Evolutionary conservation across 2,888 invertebrate species (phyloP), one percentile per base, ranked within the genome.

Genomic region (Pegoplata infirma): DNA sequence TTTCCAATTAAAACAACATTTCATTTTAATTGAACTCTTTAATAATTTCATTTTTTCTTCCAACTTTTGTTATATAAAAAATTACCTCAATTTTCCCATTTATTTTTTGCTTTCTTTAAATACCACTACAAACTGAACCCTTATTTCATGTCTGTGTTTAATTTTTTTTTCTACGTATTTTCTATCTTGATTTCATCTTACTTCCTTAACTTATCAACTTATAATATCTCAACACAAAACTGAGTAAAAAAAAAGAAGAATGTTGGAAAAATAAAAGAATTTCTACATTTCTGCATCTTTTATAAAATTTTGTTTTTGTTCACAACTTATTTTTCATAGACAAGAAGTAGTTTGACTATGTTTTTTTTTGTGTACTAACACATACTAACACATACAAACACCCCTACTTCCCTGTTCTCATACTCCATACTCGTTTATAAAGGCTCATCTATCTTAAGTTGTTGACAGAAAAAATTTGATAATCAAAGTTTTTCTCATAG

Each of bases 381-480:
- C 6, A 5, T 25, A 3, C 25, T 25, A 25, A 25, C 25, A 25
- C 25, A 3, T 5, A 25, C 25, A 25, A 5, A 25, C 25, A 3
- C 25, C 25, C 25, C n/a, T n/a, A n/a, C n/a, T n/a, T n/a, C n/a
- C n/a, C n/a, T n/a, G n/a, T n/a, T n/a, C 25, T 5, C 25, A 25
- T 6, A 40, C 36, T n/a, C 36, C 32, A 32, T 28, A 16, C 23
- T 47, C 16, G 61, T 61, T 40, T 46, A 55, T 56, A 79, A 74
- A 71, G 69, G 71, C 79, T 75, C 69, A 75, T 74, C 75, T 69
- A 66, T 75, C 75, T 79, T 79, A 75, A 79, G 75, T 75, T 79
- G 75, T 75, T 78, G 78, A 79, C 75, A 75, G 79, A 79, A 67
- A 67, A 75, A 79, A 71, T 68, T 75, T 79, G 75, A 79, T 75